phyloP scores from a whole-genome alignment of 53 echinoderm and acorn worm species.

The Antedon mediterranea region DNA sequence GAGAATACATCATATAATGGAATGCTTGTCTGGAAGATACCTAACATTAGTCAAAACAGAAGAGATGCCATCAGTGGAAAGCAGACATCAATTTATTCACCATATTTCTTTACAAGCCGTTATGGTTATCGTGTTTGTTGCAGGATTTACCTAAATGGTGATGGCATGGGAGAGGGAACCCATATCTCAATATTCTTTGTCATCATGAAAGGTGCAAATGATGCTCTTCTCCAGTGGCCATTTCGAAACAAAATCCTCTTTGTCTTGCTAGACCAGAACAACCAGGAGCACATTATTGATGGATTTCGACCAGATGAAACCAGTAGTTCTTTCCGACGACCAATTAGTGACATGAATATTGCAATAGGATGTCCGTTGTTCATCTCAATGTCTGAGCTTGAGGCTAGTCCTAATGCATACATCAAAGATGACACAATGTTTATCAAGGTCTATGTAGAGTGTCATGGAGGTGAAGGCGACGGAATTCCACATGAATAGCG shows the following conservation, averaged over 20 bases:
- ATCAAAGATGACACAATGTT: slow-evolving; percentile 34
- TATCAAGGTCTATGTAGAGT: slow-evolving; percentile 22
- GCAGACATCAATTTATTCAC: slow-evolving; percentile 33
- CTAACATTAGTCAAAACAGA: neutral
- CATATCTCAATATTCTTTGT: slow-evolving; percentile 53
- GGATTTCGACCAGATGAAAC: slow-evolving; percentile 72
- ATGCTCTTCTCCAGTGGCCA: slow-evolving; percentile 37
- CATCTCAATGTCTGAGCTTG: slow-evolving; percentile 9
- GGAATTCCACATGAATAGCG: too few relatives aligned
- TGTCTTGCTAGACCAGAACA: slow-evolving; percentile 35
- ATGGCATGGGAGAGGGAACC: slow-evolving; percentile 38
- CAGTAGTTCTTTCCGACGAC: slow-evolving; percentile 51
- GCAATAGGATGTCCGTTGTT: slow-evolving; percentile 65
- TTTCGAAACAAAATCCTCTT: slow-evolving; percentile 39
- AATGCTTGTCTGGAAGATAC: neutral
- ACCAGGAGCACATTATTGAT: slow-evolving; percentile 36
- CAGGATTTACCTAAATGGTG: slow-evolving; percentile 41
- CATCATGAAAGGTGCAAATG: slow-evolving; percentile 34
- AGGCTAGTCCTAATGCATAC: slow-evolving; percentile 5
- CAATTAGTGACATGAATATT: slow-evolving; percentile 63
- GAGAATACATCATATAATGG: neutral
- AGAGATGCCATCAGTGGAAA: neutral
- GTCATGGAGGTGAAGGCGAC: too few relatives aligned
- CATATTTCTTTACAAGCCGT: slow-evolving; percentile 37
- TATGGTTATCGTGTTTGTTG: slow-evolving; percentile 40